A percentile compares a stretch with the other conserved stretches of the same genome.
These are phyloP conservation scores for Hipparchia sbordonii DNA, from an alignment of 2,888 invertebrate species.

Conservation along the genomic window DNA sequence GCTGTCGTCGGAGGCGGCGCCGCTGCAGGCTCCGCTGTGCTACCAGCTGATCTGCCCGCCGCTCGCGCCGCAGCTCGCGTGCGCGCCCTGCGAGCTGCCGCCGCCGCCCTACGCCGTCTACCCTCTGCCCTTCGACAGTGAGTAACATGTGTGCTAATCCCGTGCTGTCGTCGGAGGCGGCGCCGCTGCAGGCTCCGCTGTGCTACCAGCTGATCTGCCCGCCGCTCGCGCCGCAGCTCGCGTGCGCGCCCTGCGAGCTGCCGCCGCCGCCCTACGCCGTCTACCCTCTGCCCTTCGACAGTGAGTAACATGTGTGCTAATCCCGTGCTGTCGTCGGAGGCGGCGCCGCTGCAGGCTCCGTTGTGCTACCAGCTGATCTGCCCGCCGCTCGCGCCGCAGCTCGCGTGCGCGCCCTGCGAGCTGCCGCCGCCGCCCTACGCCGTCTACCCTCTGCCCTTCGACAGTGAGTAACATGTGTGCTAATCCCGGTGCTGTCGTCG, in stretches of 20 bases:
- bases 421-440: slow-evolving; percentile 73
- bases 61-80: slow-evolving; percentile 63
- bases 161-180: slow-evolving; percentile 68
- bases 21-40: slow-evolving; percentile 69
- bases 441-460: slow-evolving; percentile 71
- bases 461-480: slow-evolving; percentile 68
- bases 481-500: no score
- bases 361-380: slow-evolving; percentile 77
- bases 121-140: slow-evolving; percentile 72
- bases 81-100: slow-evolving; percentile 72
- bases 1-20: slow-evolving; percentile 66
- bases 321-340: slow-evolving; percentile 59
- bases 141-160: no score
- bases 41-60: slow-evolving; percentile 77
- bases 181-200: slow-evolving; percentile 68
- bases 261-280: slow-evolving; percentile 74
- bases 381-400: slow-evolving; percentile 67
- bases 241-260: slow-evolving; percentile 73
- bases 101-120: slow-evolving; percentile 75
- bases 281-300: slow-evolving; percentile 72
- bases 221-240: slow-evolving; percentile 63
- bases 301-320: slow-evolving; percentile 50
- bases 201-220: slow-evolving; percentile 78
- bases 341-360: slow-evolving; percentile 68
- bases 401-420: slow-evolving; percentile 72